These are phyloP conservation scores for Ochlodes sylvanus DNA, from an alignment of 2,888 invertebrate species.

Conservation along the genomic window DNA sequence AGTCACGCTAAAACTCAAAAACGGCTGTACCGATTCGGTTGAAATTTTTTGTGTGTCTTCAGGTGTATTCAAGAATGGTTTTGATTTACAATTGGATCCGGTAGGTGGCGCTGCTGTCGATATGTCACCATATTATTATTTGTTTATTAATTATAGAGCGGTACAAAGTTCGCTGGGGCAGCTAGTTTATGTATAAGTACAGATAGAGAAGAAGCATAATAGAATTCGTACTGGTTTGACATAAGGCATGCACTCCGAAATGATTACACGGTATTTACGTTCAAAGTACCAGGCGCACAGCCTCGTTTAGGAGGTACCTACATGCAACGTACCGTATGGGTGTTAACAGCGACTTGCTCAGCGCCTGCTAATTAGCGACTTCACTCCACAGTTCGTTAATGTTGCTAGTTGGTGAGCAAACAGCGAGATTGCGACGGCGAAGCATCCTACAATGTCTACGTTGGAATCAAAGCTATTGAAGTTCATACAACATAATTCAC, in stretches of 20 bases:
- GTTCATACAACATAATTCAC: no score
- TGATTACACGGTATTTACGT: neutral
- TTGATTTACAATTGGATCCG: no score
- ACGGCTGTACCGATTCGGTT: no score
- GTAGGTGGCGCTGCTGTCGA: no score
- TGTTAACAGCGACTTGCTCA: constrained; percentile 10
- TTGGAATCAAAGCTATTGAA: no score
- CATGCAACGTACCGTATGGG: neutral
- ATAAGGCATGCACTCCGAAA: neutral
- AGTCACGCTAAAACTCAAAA: no score
- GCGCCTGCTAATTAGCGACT: constrained; percentile 23
- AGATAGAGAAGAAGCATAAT: neutral
- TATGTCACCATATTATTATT: no score
- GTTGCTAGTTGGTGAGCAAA: constrained; percentile 23
- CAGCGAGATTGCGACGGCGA: constrained; percentile 10
- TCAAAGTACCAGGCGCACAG: neutral
- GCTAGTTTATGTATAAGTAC: no score
- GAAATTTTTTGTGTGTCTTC: no score
- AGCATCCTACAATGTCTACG: neutral
- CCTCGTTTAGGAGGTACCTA: constrained; percentile 5
- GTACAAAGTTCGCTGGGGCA: no score
- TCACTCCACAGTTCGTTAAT: constrained; percentile 4
- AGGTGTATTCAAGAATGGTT: no score
- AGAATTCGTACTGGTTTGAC: neutral
- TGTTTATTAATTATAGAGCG: no score